Base-by-base conservation (phyloP, 2,797 vertebrate species). In the Microchirus variegatus region DNA sequence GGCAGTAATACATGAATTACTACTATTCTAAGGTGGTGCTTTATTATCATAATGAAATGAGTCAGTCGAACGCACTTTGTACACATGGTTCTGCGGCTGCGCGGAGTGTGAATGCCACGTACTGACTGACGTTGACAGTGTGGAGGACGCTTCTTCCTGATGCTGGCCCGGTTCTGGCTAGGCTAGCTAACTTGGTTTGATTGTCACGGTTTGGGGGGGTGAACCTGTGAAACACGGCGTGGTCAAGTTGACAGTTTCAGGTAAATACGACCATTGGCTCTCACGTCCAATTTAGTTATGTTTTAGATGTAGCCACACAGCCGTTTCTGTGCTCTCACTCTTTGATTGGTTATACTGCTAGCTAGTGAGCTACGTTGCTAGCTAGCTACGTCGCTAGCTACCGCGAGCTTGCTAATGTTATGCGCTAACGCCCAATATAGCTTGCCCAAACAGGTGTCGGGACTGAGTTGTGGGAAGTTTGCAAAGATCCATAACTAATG, bases 31-130 rank as follows among this genome's bases (percentile, higher is more conserved):
- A 35, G 31, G 10, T 36, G 1, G 17, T 17, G 2, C 18, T 43
- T 59, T 10, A 35, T 45, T 3, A 49, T 53, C 49, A 22, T 16
- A 8, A 1, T 12, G 36, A 54, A 8, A 1, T 12, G 36, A 54
- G 41, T 70, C 22, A 44, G 10, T 22, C 9, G 7, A 38, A 38
- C 36, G 55, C 57, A 55, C 60, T 82, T 77, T 56, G 79, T 2
- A 14, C 22, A 1, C 38, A 10, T 0, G 15, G 0, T 69, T 69
- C 8, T 90, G 85, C 89, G 89, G 0, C 11, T 91, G 89, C 89
- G 89, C 70, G 14, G 0, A 19, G 1, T 16, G 72, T 16, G 72
- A 83, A 38, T 92, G 94, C 92, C 93, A 94, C 92, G 92, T 94
- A 88, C 87, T 80, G 89, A 62, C 76, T 89, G 88, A 90, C 89